Evolutionary conservation across 2,113 vertebrate species (phyloP), one percentile per base, ranked within the genome.

Genomic region (Mixornis gularis): DNA sequence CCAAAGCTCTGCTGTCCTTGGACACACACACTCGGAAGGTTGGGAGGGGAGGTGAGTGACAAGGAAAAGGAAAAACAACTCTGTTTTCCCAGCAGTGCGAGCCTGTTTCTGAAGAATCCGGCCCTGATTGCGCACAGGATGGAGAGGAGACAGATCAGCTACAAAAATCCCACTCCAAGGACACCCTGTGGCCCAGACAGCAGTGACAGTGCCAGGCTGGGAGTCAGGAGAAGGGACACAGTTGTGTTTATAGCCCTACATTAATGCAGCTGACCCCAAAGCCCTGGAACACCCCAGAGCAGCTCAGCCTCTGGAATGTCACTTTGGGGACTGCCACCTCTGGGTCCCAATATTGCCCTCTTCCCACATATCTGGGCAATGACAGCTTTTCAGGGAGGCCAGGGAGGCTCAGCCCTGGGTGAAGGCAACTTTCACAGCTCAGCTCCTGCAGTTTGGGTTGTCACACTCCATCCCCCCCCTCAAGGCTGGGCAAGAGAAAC

Each of bases 61-160:
- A 51, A 85, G 59, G 43, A 80, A 94, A 83, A 77, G 76, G 76
- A 83, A 88, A 91, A 92, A 34, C 69, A 81, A 44, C 44, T 36
- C 43, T 76, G 7, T 51, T 90, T 91, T 83, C 64, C 52, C 62
- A 82, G 76, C 30, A 73, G n/a, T 1, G 1, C 6, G 25, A 80
- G 30, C 5, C 43, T 72, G 13, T 74, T 56, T 52, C 16, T n/a
- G 41, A 77, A 14, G 27, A 56, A 60, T 1, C 14, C 68, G 36
- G 76, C 62, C 48, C 36, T 55, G 48, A 38, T 0, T 21, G 43
- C 1, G 4, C 55, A 17, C 44, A 19, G 51, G 63, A 43, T 10
- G 12, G 63, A 25, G 3, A 15, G 8, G 34, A 66, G 38, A 86
- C 0, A 6, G 1, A 10, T 5, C 6, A 5, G 58, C 13, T n/a